Evolutionary conservation across 2,797 vertebrate species (phyloP).

Genomic region (Pangasius krempfi): DNA sequence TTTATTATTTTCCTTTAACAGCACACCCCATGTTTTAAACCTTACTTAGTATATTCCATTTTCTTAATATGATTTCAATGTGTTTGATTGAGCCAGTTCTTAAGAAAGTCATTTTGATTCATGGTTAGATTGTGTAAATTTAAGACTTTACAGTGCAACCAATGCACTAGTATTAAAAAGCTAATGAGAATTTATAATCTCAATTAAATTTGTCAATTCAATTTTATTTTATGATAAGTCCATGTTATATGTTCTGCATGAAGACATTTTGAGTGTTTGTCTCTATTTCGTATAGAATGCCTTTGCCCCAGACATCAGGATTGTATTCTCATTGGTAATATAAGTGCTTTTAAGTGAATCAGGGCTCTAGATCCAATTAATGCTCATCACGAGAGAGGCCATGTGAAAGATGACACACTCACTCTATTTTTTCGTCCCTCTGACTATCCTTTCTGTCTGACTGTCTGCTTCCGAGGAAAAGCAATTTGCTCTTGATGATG

Average conservation of each 20-base stretch:
- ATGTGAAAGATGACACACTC: slow-evolving; percentile 62
- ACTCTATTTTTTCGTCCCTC: slow-evolving; percentile 15
- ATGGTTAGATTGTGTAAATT: not conserved
- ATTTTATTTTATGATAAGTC: not conserved
- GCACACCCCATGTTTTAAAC: not conserved
- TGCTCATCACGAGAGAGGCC: slow-evolving; percentile 54
- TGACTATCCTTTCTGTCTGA: slow-evolving; percentile 59
- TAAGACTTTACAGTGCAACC: not conserved
- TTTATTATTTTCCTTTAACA: not conserved
- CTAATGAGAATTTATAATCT: slow-evolving; percentile 14
- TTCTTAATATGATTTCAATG: slow-evolving; percentile 12
- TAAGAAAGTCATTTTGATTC: slow-evolving; percentile 46
- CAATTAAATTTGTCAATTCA: not conserved
- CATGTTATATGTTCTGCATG: not conserved
- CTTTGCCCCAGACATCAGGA: not conserved
- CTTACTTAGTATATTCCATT: not conserved
- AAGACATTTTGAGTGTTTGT: slow-evolving; percentile 7
- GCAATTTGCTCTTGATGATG: slow-evolving; percentile 73
- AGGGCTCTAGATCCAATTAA: slow-evolving; percentile 55
- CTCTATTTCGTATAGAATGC: not conserved
- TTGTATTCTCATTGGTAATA: not conserved
- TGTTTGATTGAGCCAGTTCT: slow-evolving; percentile 49
- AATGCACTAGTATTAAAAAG: not conserved
- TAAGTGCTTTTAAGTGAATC: slow-evolving; percentile 37
- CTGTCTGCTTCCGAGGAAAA: slow-evolving; percentile 65